A percentile compares a stretch with the other conserved stretches of the same genome.
These are phyloP conservation scores for Acipenser ruthenus DNA, from an alignment of 2,797 vertebrate genomes.

Conservation along the genomic window DNA sequence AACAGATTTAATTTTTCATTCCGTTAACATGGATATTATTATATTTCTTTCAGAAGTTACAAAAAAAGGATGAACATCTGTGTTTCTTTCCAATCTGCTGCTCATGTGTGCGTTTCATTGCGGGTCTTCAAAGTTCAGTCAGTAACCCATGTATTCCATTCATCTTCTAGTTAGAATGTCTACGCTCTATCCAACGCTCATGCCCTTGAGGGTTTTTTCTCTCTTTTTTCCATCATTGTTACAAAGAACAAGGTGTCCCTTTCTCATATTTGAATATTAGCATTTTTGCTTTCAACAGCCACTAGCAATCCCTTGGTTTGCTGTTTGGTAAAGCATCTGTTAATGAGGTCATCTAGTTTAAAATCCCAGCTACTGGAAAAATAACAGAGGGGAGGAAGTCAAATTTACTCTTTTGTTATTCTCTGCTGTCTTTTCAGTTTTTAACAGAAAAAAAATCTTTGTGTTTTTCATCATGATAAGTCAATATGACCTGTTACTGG, in stretches of 20 bases:
- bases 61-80: slow-evolving; percentile 80
- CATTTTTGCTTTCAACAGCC: slow-evolving; percentile 75
- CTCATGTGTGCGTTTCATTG: slow-evolving; percentile 82
- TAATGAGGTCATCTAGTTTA: slow-evolving; percentile 92
- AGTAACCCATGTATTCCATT: slow-evolving; percentile 77
- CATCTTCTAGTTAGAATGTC: slow-evolving; percentile 73
- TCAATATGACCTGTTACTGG: slow-evolving; percentile 98
- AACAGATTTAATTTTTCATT: slow-evolving; percentile 84
- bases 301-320: slow-evolving; percentile 84
- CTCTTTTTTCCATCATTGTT: slow-evolving; percentile 45
- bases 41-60: slow-evolving; percentile 74
- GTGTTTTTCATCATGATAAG: slow-evolving; percentile 93
- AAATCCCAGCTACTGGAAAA: slow-evolving; percentile 81
- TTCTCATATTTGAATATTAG: slow-evolving; percentile 55
- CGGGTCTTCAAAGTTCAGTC: slow-evolving; percentile 78
- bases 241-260: slow-evolving; percentile 71
- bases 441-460: slow-evolving; percentile 79
- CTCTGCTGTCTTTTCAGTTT: slow-evolving; percentile 78
- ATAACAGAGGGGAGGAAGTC: slow-evolving; percentile 69
- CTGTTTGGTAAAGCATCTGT: slow-evolving; percentile 88
- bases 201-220: slow-evolving; percentile 60
- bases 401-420: slow-evolving; percentile 83
- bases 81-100: slow-evolving; percentile 90
- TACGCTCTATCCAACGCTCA: slow-evolving; percentile 70
- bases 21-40: slow-evolving; percentile 96